Base-by-base conservation (phyloP, 2,113 vertebrate genomes). In the Zapornia atra region DNA sequence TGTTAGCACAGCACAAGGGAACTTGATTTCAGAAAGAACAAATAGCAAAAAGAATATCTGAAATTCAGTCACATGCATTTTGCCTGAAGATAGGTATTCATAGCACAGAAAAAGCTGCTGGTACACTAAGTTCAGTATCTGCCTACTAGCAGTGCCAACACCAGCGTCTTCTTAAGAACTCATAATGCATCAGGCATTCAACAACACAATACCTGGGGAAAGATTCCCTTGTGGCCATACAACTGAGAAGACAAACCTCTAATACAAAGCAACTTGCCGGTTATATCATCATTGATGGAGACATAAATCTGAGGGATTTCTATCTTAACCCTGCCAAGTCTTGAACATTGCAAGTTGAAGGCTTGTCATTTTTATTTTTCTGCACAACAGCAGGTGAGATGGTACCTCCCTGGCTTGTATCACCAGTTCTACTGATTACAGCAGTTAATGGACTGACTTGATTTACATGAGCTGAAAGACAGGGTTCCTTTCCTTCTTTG, bases 1-100 rank as follows among this genome's bases (percentile, higher is more conserved):
- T 92, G 95, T 98, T 97, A 92, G 36, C 38, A 51, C 48, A 88
- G 68, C 90, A 82, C 82, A 94, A 79, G 92, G 76, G 86, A 94
- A 94, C 97, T 96, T 90, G 94, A 97, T 98, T 98, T 97, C 85
- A 86, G 75, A 82, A 96, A 96, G 92, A 90, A 95, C 77, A 97
- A 96, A 95, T 76, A 96, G 89, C 90, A 81, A 90, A 92, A 97
- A 97, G 66, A 70, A 81, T 70, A 95, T 91, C 76, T 92, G 72
- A 96, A 97, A 92, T 97, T 94, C 60, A 73, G 63, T 48, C 54
- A 50, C 51, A 84, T 2, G 15, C 83, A 82, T 92, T 88, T 91
- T 96, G 86, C 90, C 68, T 91, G 82, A 86, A 95, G 69, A 77
- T 50, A 86, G 50, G 90, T 88, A 85, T 83, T 93, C 53, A 59